phyloP scores from a whole-genome alignment of 2,113 vertebrate genomes.

The Alouatta palliata region DNA sequence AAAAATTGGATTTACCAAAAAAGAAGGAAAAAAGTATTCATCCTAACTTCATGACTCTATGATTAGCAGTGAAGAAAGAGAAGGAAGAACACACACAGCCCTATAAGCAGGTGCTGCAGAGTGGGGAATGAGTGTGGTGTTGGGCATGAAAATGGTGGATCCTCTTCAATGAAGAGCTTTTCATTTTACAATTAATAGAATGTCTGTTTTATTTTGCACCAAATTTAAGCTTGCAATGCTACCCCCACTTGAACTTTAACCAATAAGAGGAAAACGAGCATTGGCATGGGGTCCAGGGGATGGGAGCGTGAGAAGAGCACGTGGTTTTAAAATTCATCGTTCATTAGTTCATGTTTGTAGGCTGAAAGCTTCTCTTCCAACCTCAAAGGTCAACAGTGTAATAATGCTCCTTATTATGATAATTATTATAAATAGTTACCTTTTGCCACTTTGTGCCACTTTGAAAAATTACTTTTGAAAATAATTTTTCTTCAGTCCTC shows the following conservation, averaged over 20 bases:
- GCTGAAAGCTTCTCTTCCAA: conserved; percentile 46
- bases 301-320: conserved; percentile 20
- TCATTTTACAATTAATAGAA: conserved; percentile 66
- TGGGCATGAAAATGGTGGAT: background rate
- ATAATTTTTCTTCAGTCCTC: conserved; percentile 59
- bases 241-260: conserved; percentile 70
- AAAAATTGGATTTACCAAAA: background rate
- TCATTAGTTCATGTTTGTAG: conserved; percentile 62
- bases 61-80: background rate
- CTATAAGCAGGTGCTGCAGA: background rate
- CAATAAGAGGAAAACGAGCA: conserved; percentile 55
- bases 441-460: conserved; percentile 59
- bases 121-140: too few species aligned
- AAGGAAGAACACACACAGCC: fast-evolving
- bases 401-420: conserved; percentile 70
- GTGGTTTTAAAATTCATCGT: conserved; percentile 66
- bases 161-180: conserved; percentile 64
- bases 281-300: conserved; percentile 42
- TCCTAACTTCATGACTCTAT: background rate
- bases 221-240: conserved; percentile 47
- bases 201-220: conserved; percentile 65
- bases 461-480: conserved; percentile 72
- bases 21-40: background rate
- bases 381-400: conserved; percentile 64
- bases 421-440: conserved; percentile 69